These are phyloP conservation scores for Oithona nana DNA, from an alignment of 2,888 invertebrate species.

Conservation along the genomic window DNA sequence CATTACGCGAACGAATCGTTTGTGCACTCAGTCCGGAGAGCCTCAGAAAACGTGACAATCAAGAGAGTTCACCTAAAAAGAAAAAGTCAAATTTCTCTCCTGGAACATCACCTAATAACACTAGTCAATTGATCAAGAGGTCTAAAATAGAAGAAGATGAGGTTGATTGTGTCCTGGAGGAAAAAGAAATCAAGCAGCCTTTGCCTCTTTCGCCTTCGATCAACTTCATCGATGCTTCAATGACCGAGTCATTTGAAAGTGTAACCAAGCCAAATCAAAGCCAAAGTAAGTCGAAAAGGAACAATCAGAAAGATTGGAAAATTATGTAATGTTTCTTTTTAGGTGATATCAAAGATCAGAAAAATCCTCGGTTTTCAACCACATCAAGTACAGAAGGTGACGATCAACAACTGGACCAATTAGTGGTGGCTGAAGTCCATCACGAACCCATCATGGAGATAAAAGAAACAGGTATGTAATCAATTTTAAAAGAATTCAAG, in stretches of 20 bases:
- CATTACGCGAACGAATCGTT: constrained; percentile 19
- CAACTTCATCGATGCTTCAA: constrained; percentile 11
- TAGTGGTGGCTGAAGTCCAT: constrained; percentile 1
- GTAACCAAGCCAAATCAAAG: too few relatives aligned
- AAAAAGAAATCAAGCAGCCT: not conserved
- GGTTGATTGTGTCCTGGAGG: not conserved
- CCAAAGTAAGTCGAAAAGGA: too few relatives aligned
- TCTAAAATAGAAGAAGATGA: not conserved
- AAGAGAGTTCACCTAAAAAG: not conserved
- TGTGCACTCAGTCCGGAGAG: constrained; percentile 19
- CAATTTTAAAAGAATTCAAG: too few relatives aligned
- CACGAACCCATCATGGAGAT: not conserved
- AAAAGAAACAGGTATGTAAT: too few relatives aligned
- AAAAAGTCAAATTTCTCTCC: constrained; percentile 7
- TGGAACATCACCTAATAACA: not conserved
- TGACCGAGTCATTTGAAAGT: not conserved
- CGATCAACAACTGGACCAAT: not conserved
- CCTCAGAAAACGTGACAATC: not conserved
- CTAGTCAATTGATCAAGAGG: not conserved
- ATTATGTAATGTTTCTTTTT: too few relatives aligned
- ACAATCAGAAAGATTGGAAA: too few relatives aligned
- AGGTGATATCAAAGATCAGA: too few relatives aligned
- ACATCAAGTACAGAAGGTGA: not conserved
- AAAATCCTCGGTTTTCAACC: not conserved
- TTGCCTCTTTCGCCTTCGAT: constrained; percentile 11